Evolutionary conservation across 2,888 invertebrate species (phyloP), one percentile per base, ranked within the genome.

Genomic region (Linhomoeus sp.): DNA sequence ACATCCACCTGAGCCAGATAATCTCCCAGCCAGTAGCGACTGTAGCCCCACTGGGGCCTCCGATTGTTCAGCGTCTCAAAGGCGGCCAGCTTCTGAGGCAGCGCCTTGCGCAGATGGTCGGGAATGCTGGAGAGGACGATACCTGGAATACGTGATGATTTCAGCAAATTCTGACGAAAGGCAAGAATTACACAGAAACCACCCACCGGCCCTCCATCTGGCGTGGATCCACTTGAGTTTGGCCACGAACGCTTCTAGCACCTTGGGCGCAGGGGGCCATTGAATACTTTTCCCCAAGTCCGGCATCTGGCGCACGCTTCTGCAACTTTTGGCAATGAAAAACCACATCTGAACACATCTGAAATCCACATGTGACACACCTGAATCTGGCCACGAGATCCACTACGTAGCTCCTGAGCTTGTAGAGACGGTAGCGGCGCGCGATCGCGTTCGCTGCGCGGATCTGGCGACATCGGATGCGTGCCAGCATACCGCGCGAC

Each of bases 401-500:
- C 24, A 72, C 70, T 7, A 85, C 69, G 62, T 85, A 86, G 35
- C 74, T 68, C 39, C 80, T 73, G 59, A 79, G 69, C 65, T 83
- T 84, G 68, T 81, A 82, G 45, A 73, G 72, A 46, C 80, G 74
- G 72, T 86, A 94, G 12, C 79, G 76, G 46, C 76, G 73, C 69
- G 80, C 79, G 58, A 94, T 90, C 49, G 72, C 67, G 54, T 80
- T 68, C 0, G 85, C 80, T 0, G 94, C 92, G 66, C 77, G 77
- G 76, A 90, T 80, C 67, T 77, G 77, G 66, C 78, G 77, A 67
- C 81, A 88, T 44, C 78, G 75, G 61, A 75, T 74, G 23, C 94
- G 72, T 14, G 81, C 82, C 24, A 80, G 62, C 1, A 75, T 73
- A 24, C 86, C 94, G 56, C 92, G 75, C 77, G 88, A 87, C 67